A percentile compares a stretch with the other conserved stretches of the same genome.
These are phyloP conservation scores for Clamator glandarius DNA, from an alignment of 2,797 vertebrate species.

Conservation along the genomic window DNA sequence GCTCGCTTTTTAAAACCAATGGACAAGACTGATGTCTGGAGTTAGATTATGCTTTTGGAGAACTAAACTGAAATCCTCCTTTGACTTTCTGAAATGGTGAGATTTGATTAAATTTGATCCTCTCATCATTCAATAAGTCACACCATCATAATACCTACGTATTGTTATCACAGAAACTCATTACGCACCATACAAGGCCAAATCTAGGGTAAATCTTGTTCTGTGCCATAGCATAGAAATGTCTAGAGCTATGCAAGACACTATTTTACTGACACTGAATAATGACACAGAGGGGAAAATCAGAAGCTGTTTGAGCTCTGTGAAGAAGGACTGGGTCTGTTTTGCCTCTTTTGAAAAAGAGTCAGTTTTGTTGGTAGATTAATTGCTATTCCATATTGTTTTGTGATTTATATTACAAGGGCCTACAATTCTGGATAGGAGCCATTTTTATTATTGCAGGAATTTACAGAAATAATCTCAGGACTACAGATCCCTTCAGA, in stretches of 20 bases:
- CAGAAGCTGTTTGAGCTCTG: background rate
- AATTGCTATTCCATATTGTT: background rate
- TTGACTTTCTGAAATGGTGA: background rate
- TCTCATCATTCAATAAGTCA: background rate
- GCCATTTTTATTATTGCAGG: constrained; percentile 39
- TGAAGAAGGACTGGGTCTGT: background rate
- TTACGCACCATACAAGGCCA: rapidly evolving
- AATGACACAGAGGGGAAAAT: background rate
- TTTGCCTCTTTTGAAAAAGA: background rate
- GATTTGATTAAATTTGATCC: background rate
- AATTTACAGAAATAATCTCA: constrained; percentile 48
- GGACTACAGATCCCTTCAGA: constrained; percentile 44
- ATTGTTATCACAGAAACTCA: background rate
- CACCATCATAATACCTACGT: background rate
- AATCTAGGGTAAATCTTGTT: background rate
- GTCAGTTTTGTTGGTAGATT: background rate
- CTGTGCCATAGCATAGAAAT: background rate
- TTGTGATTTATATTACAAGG: constrained; percentile 7
- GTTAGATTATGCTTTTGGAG: background rate
- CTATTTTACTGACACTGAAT: background rate
- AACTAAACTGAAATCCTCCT: background rate
- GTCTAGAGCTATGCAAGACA: background rate
- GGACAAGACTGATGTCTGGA: background rate
- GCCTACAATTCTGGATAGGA: background rate
- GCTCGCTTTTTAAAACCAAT: background rate